phyloP scores from a whole-genome alignment of 2,888 invertebrate species.

The Heteromurus nitidus region DNA sequence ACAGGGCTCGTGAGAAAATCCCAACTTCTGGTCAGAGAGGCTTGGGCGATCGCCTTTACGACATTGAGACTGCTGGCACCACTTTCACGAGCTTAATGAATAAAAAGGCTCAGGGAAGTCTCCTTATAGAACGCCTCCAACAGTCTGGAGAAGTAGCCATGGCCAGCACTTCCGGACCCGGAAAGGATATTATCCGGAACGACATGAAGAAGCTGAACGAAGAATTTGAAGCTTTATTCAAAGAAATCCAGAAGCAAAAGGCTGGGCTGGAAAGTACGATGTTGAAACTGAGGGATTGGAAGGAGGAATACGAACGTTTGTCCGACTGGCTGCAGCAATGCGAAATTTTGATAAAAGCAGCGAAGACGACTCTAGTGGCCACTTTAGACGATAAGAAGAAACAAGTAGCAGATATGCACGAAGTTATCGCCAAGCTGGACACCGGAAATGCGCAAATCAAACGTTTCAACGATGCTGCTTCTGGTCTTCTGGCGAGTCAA shows the following conservation, averaged over 20 bases:
- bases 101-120: conserved; percentile 92
- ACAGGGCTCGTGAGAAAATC: conserved; percentile 90
- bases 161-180: conserved; percentile 87
- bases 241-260: conserved; percentile 90
- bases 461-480: conserved; percentile 84
- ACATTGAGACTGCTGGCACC: conserved; percentile 85
- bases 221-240: conserved; percentile 89
- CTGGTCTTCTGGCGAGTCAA: conserved; percentile 87
- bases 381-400: conserved; percentile 88
- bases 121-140: conserved; percentile 89
- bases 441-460: conserved; percentile 89
- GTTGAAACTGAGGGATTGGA: conserved; percentile 90
- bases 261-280: conserved; percentile 88
- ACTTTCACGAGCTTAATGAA: conserved; percentile 81
- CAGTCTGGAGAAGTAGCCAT: conserved; percentile 91
- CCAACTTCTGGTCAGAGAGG: conserved; percentile 90
- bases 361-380: conserved; percentile 88
- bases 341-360: conserved; percentile 91
- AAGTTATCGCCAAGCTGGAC: conserved; percentile 83
- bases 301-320: conserved; percentile 92
- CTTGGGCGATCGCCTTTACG: conserved; percentile 86
- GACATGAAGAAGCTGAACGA: conserved; percentile 90
- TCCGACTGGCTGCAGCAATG: conserved; percentile 96
- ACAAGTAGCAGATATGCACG: conserved; percentile 85
- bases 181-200: conserved; percentile 87